Percentiles rank a stretch among this genome's conserved stretches.
These are phyloP conservation scores for Aleiodes leptofemur DNA, from an alignment of 2,888 invertebrate genomes.

Conservation along the genomic window DNA sequence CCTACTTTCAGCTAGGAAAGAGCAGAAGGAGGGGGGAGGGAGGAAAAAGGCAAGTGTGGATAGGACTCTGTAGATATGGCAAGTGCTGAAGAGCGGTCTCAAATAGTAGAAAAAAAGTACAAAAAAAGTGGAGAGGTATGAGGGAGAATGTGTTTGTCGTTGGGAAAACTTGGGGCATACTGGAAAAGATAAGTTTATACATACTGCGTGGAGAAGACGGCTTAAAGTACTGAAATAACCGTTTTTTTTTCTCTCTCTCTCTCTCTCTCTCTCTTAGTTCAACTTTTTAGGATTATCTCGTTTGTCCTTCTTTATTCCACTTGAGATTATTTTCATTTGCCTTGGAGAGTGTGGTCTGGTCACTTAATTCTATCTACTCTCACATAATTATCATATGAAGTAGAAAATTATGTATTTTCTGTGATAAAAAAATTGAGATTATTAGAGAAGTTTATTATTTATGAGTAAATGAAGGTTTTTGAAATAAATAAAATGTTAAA, in stretches of 20 bases:
- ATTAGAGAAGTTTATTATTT: background rate
- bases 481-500: background rate
- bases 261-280: slow-evolving; percentile 19
- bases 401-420: background rate
- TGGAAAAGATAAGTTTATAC: slow-evolving; percentile 54
- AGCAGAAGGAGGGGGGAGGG: no score
- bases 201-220: slow-evolving; percentile 23
- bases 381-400: background rate
- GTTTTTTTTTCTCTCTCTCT: no score
- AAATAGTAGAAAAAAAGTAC: background rate
- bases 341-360: background rate
- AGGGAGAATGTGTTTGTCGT: slow-evolving; percentile 46
- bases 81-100: slow-evolving; percentile 6
- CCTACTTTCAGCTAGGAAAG: background rate
- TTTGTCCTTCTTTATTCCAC: slow-evolving; percentile 40
- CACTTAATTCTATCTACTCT: slow-evolving; percentile 38
- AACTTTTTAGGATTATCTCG: slow-evolving; percentile 53
- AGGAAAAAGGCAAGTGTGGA: background rate
- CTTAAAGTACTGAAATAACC: background rate
- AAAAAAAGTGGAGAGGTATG: background rate
- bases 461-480: slow-evolving; percentile 11
- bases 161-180: slow-evolving; percentile 49
- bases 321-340: slow-evolving; percentile 25
- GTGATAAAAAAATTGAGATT: background rate
- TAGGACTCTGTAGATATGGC: slow-evolving; percentile 2